A percentile compares a stretch with the other conserved stretches of the same genome.
phyloP scores from a whole-genome alignment of 2,888 invertebrate genomes.

The Leptodirus hochenwartii region DNA sequence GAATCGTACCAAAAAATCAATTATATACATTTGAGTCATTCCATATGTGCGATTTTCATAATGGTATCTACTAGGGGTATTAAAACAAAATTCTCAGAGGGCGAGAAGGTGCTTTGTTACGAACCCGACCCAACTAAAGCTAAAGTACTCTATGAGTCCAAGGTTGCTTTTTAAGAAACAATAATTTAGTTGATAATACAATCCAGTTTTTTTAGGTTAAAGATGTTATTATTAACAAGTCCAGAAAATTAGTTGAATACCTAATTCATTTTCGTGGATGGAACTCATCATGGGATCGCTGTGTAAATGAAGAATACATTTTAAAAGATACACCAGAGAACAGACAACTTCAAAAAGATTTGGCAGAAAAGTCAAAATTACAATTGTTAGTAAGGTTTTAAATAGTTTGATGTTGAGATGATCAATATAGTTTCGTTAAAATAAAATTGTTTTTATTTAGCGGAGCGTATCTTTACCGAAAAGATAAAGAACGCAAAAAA shows the following conservation, averaged over 20 bases:
- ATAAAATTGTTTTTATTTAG: slow-evolving; percentile 29
- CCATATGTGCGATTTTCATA: too few relatives aligned
- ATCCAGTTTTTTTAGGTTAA: slow-evolving; percentile 10
- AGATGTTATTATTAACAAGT: slow-evolving; percentile 51
- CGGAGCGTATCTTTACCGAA: slow-evolving; percentile 57
- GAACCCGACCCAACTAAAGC: slow-evolving; percentile 93
- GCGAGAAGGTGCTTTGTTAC: slow-evolving; percentile 86
- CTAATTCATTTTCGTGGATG: slow-evolving; percentile 90
- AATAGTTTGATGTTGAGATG: slow-evolving; percentile 1
- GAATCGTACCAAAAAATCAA: too few relatives aligned
- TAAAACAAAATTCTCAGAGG: slow-evolving; percentile 69
- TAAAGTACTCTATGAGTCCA: slow-evolving; percentile 88
- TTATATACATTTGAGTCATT: too few relatives aligned
- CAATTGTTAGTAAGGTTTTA: slow-evolving; percentile 46
- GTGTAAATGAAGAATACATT: slow-evolving; percentile 77
- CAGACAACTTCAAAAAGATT: slow-evolving; percentile 64
- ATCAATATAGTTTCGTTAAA: neutral
- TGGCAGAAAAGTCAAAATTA: slow-evolving; percentile 73
- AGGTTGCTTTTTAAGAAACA: slow-evolving; percentile 35
- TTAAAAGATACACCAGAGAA: slow-evolving; percentile 85
- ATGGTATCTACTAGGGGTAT: slow-evolving; percentile 70
- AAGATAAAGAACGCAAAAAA: slow-evolving; percentile 61
- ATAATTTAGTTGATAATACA: slow-evolving; percentile 5
- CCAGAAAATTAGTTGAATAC: slow-evolving; percentile 70
- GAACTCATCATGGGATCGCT: slow-evolving; percentile 92